These are phyloP conservation scores for Atherix ibis DNA, from an alignment of 2,888 invertebrate species.

Conservation along the genomic window DNA sequence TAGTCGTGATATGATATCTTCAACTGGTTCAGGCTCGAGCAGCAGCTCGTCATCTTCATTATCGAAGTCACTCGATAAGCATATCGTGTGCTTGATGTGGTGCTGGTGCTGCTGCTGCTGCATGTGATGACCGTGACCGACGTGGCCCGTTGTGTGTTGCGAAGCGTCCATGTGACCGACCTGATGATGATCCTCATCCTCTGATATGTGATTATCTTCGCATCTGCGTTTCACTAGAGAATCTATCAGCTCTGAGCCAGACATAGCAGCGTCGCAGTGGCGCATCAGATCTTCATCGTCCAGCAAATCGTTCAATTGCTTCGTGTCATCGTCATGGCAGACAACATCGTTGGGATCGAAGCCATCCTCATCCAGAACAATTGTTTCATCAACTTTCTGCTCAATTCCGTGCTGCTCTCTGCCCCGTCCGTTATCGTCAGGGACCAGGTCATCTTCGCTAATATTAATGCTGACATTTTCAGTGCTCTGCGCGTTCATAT, in stretches of 20 bases:
- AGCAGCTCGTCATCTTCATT: conserved; percentile 37
- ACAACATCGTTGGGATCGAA: conserved; percentile 17
- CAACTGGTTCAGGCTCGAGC: conserved; percentile 35
- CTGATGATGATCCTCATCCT: conserved; percentile 12
- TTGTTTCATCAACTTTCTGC: too few relatives aligned
- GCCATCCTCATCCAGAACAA: conserved; percentile 12
- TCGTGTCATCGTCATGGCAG: conserved; percentile 19
- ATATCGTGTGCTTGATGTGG: conserved; percentile 32
- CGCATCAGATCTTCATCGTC: conserved; percentile 28
- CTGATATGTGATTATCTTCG: conserved; percentile 39
- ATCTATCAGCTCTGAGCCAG: conserved; percentile 37
- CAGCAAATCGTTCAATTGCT: conserved; percentile 28
- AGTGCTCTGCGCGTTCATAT: conserved; percentile 5
- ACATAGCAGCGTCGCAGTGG: conserved; percentile 32
- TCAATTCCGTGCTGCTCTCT: too few relatives aligned
- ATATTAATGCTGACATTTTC: conserved; percentile 4
- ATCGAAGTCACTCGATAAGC: conserved; percentile 30
- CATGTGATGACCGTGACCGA: too few relatives aligned
- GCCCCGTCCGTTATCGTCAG: too few relatives aligned
- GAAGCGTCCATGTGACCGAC: too few relatives aligned
- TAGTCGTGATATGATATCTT: conserved; percentile 46
- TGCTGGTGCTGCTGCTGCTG: conserved; percentile 27
- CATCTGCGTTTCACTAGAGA: conserved; percentile 45
- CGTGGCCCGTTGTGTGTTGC: too few relatives aligned
- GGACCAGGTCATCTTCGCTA: conserved; percentile 5